Base-by-base conservation (phyloP, 2,888 invertebrate species). In the Brachyptera putata region DNA sequence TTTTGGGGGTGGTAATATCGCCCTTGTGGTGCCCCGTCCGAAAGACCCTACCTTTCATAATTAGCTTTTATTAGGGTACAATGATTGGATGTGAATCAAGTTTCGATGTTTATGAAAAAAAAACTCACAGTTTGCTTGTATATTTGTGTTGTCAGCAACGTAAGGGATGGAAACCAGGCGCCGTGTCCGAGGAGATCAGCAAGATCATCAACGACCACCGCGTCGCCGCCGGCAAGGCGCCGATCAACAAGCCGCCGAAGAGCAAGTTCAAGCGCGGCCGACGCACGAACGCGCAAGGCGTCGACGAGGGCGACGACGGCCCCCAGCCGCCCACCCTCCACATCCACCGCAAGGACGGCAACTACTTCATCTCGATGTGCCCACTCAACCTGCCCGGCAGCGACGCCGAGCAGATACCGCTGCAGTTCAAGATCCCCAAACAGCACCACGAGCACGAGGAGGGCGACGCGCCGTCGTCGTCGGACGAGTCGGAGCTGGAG, bases 361-460 rank as follows among this genome's bases (percentile, higher is more conserved):
- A 68, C 24, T 75, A 74, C 63, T 71, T 73, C 65, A 70, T 75
- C n/a, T 72, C 74, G 1, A 73, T 75, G 74, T 72, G 74, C 63
- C 75, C 75, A n/a, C 71, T 75, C 16, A 70, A 68, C 30, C 68
- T 69, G 55, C 39, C 39, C 5, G 37, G 39, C 7, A 34, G 53
- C 9, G 61, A 58, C 21, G 43, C 49, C 18, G 41, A 50, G 30
- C 50, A 50, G 21, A 46, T 53, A 3, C 75, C 75, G 13, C 53
- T 75, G 53, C 70, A 74, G 49, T 74, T 75, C 61, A 74, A 71
- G 57, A 73, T 75, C 22, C 69, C 70, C 1, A 71, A 69, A 60
- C 18, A 22, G 11, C 18, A 41, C 14, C 55, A 36, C 11, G 72
- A 71, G 39, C 70, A 67, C 43, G 71, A 70, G 48, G 71, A 71